Evolutionary conservation across 2,797 vertebrate species (phyloP).

Genomic region (Austrolebias charrua): DNA sequence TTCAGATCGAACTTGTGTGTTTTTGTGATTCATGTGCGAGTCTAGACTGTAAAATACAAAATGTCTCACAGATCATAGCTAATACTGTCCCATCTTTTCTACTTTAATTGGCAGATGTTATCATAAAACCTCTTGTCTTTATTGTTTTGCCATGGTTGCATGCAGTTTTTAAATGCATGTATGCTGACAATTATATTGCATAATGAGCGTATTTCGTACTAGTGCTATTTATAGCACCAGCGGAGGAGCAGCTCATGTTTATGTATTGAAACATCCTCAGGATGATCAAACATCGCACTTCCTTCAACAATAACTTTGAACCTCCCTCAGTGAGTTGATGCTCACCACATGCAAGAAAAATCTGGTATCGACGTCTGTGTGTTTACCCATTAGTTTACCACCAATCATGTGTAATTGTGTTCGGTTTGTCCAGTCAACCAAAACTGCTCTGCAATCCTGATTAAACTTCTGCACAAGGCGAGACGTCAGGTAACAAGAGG

Average conservation of each 20-base stretch:
- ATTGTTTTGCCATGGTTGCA: background rate
- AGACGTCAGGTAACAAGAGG: slow-evolving; percentile 25
- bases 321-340: slow-evolving; percentile 45
- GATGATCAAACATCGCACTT: slow-evolving; percentile 46
- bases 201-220: slow-evolving; percentile 39
- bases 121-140: background rate
- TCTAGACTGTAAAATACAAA: background rate
- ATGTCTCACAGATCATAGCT: background rate
- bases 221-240: slow-evolving; percentile 57
- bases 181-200: slow-evolving; percentile 34
- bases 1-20: slow-evolving; percentile 3
- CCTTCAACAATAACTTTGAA: slow-evolving; percentile 45
- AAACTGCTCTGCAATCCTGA: slow-evolving; percentile 27
- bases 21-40: slow-evolving; percentile 11
- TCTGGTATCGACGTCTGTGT: slow-evolving; percentile 19
- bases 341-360: slow-evolving; percentile 3
- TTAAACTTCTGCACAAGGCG: slow-evolving; percentile 29
- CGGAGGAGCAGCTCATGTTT: slow-evolving; percentile 61
- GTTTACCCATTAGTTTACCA: slow-evolving; percentile 2
- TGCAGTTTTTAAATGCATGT: slow-evolving; percentile 16
- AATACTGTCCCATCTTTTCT: background rate
- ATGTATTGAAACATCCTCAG: slow-evolving; percentile 57
- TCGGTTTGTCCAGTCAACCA: slow-evolving; percentile 27
- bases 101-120: background rate
- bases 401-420: slow-evolving; percentile 30